phyloP scores from a whole-genome alignment of 2,888 invertebrate genomes.

The Drosophila anomalata region DNA sequence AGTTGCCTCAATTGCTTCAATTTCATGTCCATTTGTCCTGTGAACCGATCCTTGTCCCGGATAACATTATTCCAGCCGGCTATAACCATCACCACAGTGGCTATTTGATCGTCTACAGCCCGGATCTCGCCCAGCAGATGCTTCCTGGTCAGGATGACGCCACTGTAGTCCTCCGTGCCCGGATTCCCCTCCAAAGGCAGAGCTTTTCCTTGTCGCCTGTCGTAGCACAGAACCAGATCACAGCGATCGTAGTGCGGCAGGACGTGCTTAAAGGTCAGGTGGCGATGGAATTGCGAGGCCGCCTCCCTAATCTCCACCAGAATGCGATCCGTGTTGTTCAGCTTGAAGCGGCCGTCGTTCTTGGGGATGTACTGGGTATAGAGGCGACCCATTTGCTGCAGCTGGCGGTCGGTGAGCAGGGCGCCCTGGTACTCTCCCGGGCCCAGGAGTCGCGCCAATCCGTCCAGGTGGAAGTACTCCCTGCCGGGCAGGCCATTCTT shows the following conservation, averaged over 20 bases:
- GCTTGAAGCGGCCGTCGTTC: slow-evolving; percentile 84
- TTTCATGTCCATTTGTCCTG: slow-evolving; percentile 87
- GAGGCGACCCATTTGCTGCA: slow-evolving; percentile 86
- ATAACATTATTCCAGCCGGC: slow-evolving; percentile 87
- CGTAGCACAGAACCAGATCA: slow-evolving; percentile 87
- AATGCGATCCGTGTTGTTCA: slow-evolving; percentile 86
- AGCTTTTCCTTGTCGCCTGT: slow-evolving; percentile 84
- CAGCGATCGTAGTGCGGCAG: slow-evolving; percentile 88
- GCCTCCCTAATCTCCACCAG: slow-evolving; percentile 86
- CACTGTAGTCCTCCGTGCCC: slow-evolving; percentile 85
- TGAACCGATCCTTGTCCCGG: slow-evolving; percentile 84
- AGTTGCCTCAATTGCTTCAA: slow-evolving; percentile 87
- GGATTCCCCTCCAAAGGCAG: slow-evolving; percentile 84
- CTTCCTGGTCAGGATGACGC: slow-evolving; percentile 71
- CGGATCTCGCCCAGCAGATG: slow-evolving; percentile 63
- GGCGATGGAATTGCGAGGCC: slow-evolving; percentile 84
- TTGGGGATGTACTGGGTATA: slow-evolving; percentile 86
- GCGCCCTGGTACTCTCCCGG: slow-evolving; percentile 84
- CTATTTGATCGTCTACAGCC: slow-evolving; percentile 55
- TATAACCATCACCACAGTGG: slow-evolving; percentile 86
- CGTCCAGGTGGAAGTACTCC: slow-evolving; percentile 88
- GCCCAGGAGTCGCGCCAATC: slow-evolving; percentile 83
- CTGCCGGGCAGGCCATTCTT: slow-evolving; percentile 85
- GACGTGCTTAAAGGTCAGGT: slow-evolving; percentile 85
- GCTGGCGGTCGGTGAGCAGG: slow-evolving; percentile 84